These are phyloP conservation scores for Rhadina sibilatrix DNA, from an alignment of 2,113 vertebrate species.

Conservation along the genomic window DNA sequence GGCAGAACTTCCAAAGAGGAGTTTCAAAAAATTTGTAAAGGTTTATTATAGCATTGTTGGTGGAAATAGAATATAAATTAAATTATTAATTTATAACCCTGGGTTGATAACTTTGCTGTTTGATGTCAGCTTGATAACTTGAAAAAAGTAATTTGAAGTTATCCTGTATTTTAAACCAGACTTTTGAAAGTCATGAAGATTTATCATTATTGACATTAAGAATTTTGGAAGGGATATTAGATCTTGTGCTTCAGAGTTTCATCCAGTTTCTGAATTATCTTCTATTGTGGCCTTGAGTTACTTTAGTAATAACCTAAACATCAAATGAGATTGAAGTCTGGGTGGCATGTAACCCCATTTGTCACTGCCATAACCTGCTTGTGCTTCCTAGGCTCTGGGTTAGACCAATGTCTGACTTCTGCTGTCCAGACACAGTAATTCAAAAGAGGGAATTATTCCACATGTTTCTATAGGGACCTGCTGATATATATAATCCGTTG, in stretches of 20 bases:
- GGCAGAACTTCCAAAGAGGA: not conserved
- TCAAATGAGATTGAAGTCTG: not conserved
- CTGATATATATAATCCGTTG: not conserved
- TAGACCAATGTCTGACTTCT: not conserved
- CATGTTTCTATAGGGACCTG: not conserved
- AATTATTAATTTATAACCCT: not conserved
- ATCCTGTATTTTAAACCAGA: not conserved
- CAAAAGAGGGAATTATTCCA: not conserved
- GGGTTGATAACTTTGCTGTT: not conserved
- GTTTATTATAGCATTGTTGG: not conserved
- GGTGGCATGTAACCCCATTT: not conserved
- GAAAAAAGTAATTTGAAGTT: not conserved
- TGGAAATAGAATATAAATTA: not conserved
- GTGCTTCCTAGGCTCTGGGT: not conserved
- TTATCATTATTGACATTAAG: not conserved
- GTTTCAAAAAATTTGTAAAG: not conserved
- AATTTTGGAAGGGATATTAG: slow-evolving; percentile 1
- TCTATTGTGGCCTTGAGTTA: not conserved
- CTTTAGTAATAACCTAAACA: not conserved
- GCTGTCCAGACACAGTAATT: not conserved
- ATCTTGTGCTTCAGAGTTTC: not conserved
- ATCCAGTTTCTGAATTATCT: not conserved
- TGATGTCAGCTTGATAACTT: slow-evolving; percentile 7
- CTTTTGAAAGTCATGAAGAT: not conserved
- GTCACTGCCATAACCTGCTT: not conserved